Base-by-base conservation (phyloP, 2,888 invertebrate genomes). In the Lasioglossum marginatum region DNA sequence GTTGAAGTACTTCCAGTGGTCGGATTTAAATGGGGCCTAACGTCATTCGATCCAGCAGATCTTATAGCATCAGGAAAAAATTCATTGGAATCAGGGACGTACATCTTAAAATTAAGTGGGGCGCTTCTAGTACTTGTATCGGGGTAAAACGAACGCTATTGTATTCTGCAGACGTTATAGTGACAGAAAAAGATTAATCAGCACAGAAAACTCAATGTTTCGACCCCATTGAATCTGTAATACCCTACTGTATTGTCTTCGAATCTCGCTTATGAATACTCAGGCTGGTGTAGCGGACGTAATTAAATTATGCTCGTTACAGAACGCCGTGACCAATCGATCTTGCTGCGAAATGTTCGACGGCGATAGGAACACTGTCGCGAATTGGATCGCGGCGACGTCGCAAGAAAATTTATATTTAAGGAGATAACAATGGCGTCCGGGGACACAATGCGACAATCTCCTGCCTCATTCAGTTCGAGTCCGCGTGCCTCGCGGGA, bases 401-500 rank as follows among this genome's bases (percentile, higher is more conserved):
- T 19, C 5, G 31, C 23, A 43, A 76, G 23, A 23, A 66, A 66
- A 31, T 34, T 66, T 4, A 31, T 63, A 31, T 34, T 45, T n/a
- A 37, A 37, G n/a, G 37, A 31, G 27, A n/a, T 27, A 37, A 52
- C n/a, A 48, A 77, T 37, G 48, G 72, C 45, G 48, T 68, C 60
- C 19, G 6, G 10, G 12, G 40, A 45, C 34, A 74, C 73, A 45
- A 76, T 43, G 43, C 8, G 23, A n/a, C 45, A 68, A 48, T 68
- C 66, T 43, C 45, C 40, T 4, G 31, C 4, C 34, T 45, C 27
- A 45, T 77, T 66, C 72, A 8, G 37, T 27, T 14, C n/a, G 70
- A 70, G 77, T 48, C 70, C 63, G 57, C 23, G 16, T 16, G 43
- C n/a, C 43, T 75, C 60, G 10, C 48, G 27, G 52, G 66, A 52